phyloP scores from a whole-genome alignment of 2,113 vertebrate species.

The Vulpes ferrilata region DNA sequence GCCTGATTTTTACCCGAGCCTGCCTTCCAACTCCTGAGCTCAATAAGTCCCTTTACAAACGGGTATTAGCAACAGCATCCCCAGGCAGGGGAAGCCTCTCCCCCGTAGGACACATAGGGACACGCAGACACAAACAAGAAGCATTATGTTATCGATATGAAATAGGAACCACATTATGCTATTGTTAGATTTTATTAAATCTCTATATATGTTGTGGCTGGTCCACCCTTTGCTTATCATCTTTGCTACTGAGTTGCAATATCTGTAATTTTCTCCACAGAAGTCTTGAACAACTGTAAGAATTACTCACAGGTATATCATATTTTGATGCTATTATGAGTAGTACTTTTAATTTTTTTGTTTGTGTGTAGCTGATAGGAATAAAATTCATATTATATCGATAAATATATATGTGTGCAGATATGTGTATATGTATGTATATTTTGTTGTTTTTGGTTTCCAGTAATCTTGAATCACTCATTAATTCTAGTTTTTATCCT shows the following conservation, averaged over 20 bases:
- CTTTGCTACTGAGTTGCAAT: neutral
- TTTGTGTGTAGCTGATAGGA: neutral
- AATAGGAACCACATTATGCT: neutral
- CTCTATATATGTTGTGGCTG: neutral
- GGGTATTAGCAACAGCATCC: no score
- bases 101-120: no score
- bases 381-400: neutral
- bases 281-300: neutral
- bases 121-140: no score
- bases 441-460: neutral
- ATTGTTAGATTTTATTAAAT: neutral
- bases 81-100: no score
- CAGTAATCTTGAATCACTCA: neutral
- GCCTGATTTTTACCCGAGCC: no score
- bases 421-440: neutral
- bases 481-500: neutral
- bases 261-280: neutral
- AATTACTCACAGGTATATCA: neutral
- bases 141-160: neutral
- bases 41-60: no score
- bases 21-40: no score
- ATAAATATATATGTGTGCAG: neutral
- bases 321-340: neutral
- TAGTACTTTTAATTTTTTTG: neutral
- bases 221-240: neutral